Conservation (phyloP, 2,888 invertebrate species). For the Diadegma fenestrale region DNA sequence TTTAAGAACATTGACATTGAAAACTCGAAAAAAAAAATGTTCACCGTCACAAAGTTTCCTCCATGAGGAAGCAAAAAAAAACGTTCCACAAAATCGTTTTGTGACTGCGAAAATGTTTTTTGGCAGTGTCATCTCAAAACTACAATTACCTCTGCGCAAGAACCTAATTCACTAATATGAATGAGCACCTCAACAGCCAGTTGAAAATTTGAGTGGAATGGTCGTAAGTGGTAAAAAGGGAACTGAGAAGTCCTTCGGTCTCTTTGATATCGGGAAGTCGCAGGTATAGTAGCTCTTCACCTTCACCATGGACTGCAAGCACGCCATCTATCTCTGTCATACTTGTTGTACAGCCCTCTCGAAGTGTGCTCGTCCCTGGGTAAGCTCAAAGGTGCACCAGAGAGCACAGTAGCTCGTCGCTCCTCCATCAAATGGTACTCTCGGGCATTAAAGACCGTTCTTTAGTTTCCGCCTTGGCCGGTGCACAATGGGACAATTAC, state of each 20-base stretch:
- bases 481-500: conserved; percentile 63
- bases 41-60: too few relatives aligned
- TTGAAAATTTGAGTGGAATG: conserved; percentile 31
- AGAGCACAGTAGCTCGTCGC: conserved; percentile 7
- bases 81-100: not conserved
- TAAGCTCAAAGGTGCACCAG: conserved; percentile 60
- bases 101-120: not conserved
- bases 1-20: too few relatives aligned
- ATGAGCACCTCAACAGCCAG: conserved; percentile 17
- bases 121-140: not conserved
- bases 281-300: not conserved
- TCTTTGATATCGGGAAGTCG: conserved; percentile 56
- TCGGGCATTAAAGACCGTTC: conserved; percentile 63
- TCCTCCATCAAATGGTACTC: conserved; percentile 62
- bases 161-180: conserved; percentile 22
- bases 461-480: conserved; percentile 61
- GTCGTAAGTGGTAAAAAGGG: not conserved
- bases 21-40: too few relatives aligned
- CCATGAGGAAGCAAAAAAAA: too few relatives aligned
- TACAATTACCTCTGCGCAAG: conserved; percentile 10
- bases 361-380: conserved; percentile 43
- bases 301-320: conserved; percentile 23
- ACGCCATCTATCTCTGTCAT: conserved; percentile 17
- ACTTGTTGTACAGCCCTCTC: conserved; percentile 14
- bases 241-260: conserved; percentile 45